Percentiles rank a stretch among this genome's conserved stretches.
Evolutionary conservation across 2,113 vertebrate genomes (phyloP).

Genomic region (Petrocephalus zakoni): DNA sequence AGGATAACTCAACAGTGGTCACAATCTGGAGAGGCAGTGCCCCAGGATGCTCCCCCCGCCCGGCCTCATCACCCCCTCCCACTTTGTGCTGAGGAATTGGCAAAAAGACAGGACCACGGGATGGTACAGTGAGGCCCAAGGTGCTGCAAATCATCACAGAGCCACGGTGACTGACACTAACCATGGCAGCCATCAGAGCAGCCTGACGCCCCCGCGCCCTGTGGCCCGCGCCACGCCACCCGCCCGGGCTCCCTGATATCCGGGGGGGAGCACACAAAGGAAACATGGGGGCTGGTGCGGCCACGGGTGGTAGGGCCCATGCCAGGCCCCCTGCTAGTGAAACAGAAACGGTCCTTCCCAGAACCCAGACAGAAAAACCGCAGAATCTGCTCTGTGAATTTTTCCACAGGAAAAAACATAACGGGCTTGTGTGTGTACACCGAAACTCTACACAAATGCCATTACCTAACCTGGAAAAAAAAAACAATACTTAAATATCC

Average conservation of each 20-base stretch:
- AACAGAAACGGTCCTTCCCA: constrained; percentile 36
- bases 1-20: too few relatives aligned
- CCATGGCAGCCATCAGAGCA: too few relatives aligned
- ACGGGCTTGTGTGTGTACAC: constrained; percentile 27
- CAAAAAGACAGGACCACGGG: neutral
- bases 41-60: too few relatives aligned
- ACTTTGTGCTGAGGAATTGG: neutral
- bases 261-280: too few relatives aligned
- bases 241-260: too few relatives aligned
- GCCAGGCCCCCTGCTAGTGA: constrained; percentile 39
- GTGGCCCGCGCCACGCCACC: neutral
- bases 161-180: neutral
- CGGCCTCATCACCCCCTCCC: too few relatives aligned
- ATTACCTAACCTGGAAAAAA: neutral
- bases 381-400: constrained; percentile 38
- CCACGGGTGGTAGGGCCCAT: neutral
- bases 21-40: too few relatives aligned
- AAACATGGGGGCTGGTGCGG: too few relatives aligned
- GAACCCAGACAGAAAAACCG: constrained; percentile 31
- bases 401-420: constrained; percentile 43
- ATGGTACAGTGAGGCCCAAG: neutral
- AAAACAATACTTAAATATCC: neutral
- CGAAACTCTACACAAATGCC: constrained; percentile 27
- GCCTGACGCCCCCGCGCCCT: too few relatives aligned
- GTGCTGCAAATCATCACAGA: neutral